Conservation (phyloP, 2,888 invertebrate species). For the Alsophila aescularia region DNA sequence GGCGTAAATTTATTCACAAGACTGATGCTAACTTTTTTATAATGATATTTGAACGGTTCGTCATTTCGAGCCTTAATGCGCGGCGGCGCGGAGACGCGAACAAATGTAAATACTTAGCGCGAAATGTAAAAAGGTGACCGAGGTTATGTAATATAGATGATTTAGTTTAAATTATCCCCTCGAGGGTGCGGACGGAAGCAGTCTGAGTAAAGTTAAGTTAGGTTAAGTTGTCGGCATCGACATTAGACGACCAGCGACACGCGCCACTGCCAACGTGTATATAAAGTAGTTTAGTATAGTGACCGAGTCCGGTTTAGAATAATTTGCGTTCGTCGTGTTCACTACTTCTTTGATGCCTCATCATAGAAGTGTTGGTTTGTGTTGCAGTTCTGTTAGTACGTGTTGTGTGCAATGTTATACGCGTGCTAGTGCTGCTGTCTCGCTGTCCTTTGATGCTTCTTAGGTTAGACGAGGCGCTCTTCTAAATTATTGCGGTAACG, state of each 20-base stretch:
- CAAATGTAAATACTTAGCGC: constrained; percentile 71
- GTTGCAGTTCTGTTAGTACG: constrained; percentile 44
- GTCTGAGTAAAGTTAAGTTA: constrained; percentile 65
- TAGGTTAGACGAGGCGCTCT: background rate
- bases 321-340: constrained; percentile 21
- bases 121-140: constrained; percentile 56
- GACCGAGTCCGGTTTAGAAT: constrained; percentile 46
- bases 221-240: constrained; percentile 39
- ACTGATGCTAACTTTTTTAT: constrained; percentile 79
- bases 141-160: constrained; percentile 49
- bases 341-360: too few relatives aligned
- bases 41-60: constrained; percentile 64
- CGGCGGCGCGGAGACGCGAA: constrained; percentile 46
- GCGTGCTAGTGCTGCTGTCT: background rate
- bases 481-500: background rate
- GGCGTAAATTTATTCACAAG: constrained; percentile 73
- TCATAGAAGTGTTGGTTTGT: too few relatives aligned
- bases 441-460: constrained; percentile 18
- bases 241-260: constrained; percentile 72
- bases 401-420: constrained; percentile 9
- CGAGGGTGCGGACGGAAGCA: constrained; percentile 43
- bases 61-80: constrained; percentile 49
- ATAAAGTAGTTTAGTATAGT: constrained; percentile 68
- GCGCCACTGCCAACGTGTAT: constrained; percentile 79
- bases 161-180: constrained; percentile 51